phyloP scores from a whole-genome alignment of 2,113 vertebrate species.

The Bagarius yarrelli region DNA sequence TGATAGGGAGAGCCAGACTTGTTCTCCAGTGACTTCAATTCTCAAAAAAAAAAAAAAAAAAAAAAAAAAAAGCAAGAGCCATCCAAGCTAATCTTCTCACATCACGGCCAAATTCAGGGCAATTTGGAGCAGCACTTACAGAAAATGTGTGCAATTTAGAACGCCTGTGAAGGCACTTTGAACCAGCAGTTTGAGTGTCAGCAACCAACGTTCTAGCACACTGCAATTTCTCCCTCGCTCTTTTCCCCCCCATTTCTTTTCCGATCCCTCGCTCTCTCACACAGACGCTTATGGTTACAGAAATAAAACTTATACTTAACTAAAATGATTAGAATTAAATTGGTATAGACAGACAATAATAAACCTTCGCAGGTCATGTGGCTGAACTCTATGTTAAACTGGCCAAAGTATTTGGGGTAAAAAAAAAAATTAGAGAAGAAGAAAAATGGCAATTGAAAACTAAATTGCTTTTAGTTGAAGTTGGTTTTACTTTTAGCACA shows the following conservation, averaged over 20 bases:
- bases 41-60: slow-evolving; percentile 46
- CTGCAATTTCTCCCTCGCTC: slow-evolving; percentile 46
- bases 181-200: slow-evolving; percentile 52
- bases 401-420: no score
- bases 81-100: slow-evolving; percentile 57
- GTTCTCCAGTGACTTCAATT: slow-evolving; percentile 43
- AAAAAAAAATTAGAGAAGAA: no score
- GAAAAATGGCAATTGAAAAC: no score
- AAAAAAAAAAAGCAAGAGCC: slow-evolving; percentile 42
- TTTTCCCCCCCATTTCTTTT: not conserved
- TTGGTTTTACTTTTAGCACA: no score
- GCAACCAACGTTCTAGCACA: slow-evolving; percentile 47
- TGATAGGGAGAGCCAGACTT: slow-evolving; percentile 38
- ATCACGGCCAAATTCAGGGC: slow-evolving; percentile 55
- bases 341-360: no score
- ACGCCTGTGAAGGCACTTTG: slow-evolving; percentile 52
- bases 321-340: no score
- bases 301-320: no score
- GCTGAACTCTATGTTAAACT: no score
- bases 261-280: not conserved
- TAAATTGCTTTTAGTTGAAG: no score
- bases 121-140: slow-evolving; percentile 59
- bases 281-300: no score
- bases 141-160: slow-evolving; percentile 57
- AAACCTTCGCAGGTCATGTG: no score